Evolutionary conservation across 2,888 invertebrate genomes (phyloP).

Genomic region (Leucophenga montana): DNA sequence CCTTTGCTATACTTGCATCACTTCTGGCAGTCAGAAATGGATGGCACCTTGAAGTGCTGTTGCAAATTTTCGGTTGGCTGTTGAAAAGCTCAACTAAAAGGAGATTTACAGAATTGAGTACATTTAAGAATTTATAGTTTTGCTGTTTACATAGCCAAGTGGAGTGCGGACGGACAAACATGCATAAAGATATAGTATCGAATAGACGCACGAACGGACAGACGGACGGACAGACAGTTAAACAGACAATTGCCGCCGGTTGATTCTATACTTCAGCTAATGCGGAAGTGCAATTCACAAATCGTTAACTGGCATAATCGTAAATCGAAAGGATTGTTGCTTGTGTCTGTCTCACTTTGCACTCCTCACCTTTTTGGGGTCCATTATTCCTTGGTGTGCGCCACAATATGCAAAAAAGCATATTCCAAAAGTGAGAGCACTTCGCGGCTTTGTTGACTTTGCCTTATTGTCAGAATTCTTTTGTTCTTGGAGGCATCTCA

Average conservation of each 20-base stretch:
- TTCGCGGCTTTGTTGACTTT: constrained; percentile 43
- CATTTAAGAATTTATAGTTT: constrained; percentile 66
- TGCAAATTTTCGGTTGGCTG: constrained; percentile 53
- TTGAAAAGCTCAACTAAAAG: constrained; percentile 41
- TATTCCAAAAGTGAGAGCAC: constrained; percentile 5
- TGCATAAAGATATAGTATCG: background rate
- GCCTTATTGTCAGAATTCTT: constrained; percentile 3
- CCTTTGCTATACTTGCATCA: background rate
- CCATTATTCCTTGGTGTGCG: background rate
- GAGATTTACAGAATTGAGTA: constrained; percentile 45
- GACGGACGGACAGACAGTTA: background rate
- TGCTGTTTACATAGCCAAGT: constrained; percentile 58
- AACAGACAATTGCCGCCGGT: background rate
- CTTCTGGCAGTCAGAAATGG: background rate
- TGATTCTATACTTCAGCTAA: background rate
- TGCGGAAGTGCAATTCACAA: constrained; percentile 67
- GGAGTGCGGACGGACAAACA: background rate
- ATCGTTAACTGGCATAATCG: constrained; percentile 60
- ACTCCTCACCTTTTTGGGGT: constrained; percentile 29
- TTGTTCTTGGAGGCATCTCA: too few relatives aligned
- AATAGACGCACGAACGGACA: too few relatives aligned
- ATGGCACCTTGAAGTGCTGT: constrained; percentile 48
- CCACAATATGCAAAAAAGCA: constrained; percentile 16
- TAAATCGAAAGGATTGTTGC: constrained; percentile 47
- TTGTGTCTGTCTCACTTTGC: background rate